Percentiles rank a stretch among this genome's conserved stretches.
phyloP scores from a whole-genome alignment of 2,113 vertebrate species.

The Ammospiza caudacuta region DNA sequence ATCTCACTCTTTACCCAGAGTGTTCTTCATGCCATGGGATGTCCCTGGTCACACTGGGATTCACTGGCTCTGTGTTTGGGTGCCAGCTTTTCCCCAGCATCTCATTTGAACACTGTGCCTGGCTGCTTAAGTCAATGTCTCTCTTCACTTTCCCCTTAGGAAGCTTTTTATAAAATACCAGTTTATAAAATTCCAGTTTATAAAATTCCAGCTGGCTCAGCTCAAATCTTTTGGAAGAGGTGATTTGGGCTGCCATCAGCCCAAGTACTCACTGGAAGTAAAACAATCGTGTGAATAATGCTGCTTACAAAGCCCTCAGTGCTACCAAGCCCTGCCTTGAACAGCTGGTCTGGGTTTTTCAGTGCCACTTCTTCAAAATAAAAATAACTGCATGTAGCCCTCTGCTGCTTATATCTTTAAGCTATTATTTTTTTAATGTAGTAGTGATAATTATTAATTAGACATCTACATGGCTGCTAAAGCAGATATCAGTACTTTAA shows the following conservation, averaged over 20 bases:
- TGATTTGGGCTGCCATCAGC: slow-evolving; percentile 73
- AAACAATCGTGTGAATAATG: background rate
- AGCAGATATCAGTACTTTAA: background rate
- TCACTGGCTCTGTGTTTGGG: background rate
- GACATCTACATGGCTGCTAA: background rate
- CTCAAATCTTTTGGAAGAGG: slow-evolving; percentile 59
- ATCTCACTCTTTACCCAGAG: background rate
- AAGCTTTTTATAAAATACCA: slow-evolving; percentile 41
- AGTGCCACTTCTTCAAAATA: background rate
- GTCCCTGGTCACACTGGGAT: slow-evolving; percentile 3
- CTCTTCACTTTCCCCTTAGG: background rate
- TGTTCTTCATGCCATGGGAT: slow-evolving; percentile 17
- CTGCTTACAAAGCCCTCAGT: background rate
- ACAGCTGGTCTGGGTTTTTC: background rate
- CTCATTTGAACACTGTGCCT: background rate
- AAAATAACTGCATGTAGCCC: background rate
- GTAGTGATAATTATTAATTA: background rate
- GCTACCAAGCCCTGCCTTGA: background rate
- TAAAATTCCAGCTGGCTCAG: slow-evolving; percentile 18
- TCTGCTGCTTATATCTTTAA: background rate
- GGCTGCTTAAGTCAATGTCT: background rate
- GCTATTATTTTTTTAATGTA: background rate
- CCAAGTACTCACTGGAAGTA: slow-evolving; percentile 70
- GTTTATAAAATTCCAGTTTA: slow-evolving; percentile 56
- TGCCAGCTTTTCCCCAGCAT: background rate